Evolutionary conservation across 1,140 invertebrate species (phyloP), one percentile per base, ranked within the genome.

Genomic region (Sminthurides bifidus): DNA sequence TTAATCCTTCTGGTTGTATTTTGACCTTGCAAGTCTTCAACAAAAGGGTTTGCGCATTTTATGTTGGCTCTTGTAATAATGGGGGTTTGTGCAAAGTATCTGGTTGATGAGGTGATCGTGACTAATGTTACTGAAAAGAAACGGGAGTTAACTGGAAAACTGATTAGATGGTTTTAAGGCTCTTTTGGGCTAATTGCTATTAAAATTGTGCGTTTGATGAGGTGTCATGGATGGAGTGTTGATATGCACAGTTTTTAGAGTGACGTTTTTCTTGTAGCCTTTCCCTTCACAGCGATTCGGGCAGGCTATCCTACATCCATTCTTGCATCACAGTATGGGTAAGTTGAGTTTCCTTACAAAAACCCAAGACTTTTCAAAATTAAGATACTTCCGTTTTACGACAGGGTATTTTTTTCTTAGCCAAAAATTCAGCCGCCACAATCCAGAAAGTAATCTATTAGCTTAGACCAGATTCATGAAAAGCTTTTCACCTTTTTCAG

Each of bases 251-350:
- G n/a, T 23, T 17, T 38, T 53, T 29, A 31, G 54, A 33, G 43
- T 51, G 52, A 66, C 60, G 21, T 60, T 61, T 60, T 59, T 53
- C 43, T 58, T 64, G 58, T 58, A 61, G 56, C 60, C 66, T 81
- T 80, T 71, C 77, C 78, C 63, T 80, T 80, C 66, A 66, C 72
- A 73, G 79, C 80, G 29, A 78, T 82, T 58, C 75, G 81, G 52
- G 73, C 81, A 56, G 81, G 81, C 50, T 83, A 83, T 66, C 81
- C 76, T 44, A 74, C 82, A 31, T 77, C 83, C 33, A 69, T 84
- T 63, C 81, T 78, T 21, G 74, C 80, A 53, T 50, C 51, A 24
- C 81, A 82, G 66, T 83, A 83, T 68, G 81, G 82, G 82, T 84
- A 71, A 83, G 81, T 82, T n/a, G n/a, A 66, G 50, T 24, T 52